Evolutionary conservation across 2,797 vertebrate species (phyloP), one percentile per base, ranked within the genome.

Genomic region (Cirrhinus molitorella): DNA sequence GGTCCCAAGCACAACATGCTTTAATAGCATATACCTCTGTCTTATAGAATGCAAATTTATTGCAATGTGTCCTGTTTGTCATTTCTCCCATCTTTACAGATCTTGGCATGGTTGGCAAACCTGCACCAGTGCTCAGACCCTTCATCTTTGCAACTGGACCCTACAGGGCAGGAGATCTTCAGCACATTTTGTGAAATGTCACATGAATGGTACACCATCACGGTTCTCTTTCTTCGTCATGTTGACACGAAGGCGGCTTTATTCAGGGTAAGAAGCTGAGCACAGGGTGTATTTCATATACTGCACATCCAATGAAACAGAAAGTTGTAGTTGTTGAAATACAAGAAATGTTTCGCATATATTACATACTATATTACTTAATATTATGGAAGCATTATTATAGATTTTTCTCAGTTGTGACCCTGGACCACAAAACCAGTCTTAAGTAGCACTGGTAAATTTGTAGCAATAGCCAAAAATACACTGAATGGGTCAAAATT

Each of bases 161-260:
- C 87, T 51, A 81, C 81, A 0, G 91, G 93, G 34, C 23, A 80
- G 67, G 13, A 83, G 84, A 49, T 83, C 83, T 91, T 75, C 16
- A 84, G 85, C 76, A 90, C 94, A 82, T 87, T 98, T 86, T 99
- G 98, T 91, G 91, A 90, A 34, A 88, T 97, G 88, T 84, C 95
- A 1, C 28, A 23, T 8, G 87, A 95, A 28, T 94, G 92, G 93
- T 97, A 94, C 85, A 94, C 90, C 82, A 91, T 98, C 2, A 91
- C 91, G 0, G 57, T 99, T 85, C 95, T 97, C 25, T 87, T 96
- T 71, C 78, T 95, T 77, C 94, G 88, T 53, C 95, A 99, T 72
- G 12, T 97, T 72, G 95, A 96, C 87, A 0, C 94, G 79, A 95
- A 96, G 87, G 95, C 93, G 83, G 74, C 97, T 84, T 86, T 96